These are phyloP conservation scores for Propithecus coquereli DNA, from an alignment of 2,113 vertebrate genomes.

Conservation along the genomic window DNA sequence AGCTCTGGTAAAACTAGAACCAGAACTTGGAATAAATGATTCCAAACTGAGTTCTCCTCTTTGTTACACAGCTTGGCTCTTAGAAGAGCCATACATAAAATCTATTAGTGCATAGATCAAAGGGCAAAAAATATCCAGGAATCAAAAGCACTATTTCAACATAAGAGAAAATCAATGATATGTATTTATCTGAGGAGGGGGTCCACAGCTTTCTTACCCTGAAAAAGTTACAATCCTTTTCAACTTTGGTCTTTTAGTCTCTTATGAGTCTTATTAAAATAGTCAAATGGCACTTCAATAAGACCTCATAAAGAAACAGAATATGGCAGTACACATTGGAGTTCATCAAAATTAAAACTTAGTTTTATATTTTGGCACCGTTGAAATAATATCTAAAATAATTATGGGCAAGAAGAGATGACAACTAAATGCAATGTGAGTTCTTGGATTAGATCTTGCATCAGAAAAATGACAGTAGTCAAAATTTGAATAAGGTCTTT, in stretches of 20 bases:
- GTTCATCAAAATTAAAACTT: constrained; percentile 26
- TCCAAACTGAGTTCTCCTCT: not conserved
- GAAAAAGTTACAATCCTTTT: not conserved
- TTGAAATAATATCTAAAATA: constrained; percentile 41
- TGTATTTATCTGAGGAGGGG: not conserved
- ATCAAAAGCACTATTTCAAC: constrained; percentile 13
- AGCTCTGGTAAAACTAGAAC: not conserved
- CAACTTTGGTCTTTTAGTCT: not conserved
- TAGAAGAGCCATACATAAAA: not conserved
- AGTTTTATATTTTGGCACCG: not conserved
- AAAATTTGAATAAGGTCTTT: constrained; percentile 26
- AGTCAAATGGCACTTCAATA: not conserved
- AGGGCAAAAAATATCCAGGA: not conserved
- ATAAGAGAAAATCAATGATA: not conserved
- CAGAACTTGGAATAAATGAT: not conserved
- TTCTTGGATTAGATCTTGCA: not conserved
- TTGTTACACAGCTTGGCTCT: not conserved
- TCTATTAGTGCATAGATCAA: not conserved
- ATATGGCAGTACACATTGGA: not conserved
- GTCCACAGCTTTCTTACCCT: not conserved
- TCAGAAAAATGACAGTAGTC: constrained; percentile 32
- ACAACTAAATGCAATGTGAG: not conserved
- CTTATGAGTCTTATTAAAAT: not conserved
- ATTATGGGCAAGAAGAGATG: not conserved
- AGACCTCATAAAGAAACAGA: constrained; percentile 15